phyloP scores from a whole-genome alignment of 2,113 vertebrate species.

The Menura novaehollandiae region DNA sequence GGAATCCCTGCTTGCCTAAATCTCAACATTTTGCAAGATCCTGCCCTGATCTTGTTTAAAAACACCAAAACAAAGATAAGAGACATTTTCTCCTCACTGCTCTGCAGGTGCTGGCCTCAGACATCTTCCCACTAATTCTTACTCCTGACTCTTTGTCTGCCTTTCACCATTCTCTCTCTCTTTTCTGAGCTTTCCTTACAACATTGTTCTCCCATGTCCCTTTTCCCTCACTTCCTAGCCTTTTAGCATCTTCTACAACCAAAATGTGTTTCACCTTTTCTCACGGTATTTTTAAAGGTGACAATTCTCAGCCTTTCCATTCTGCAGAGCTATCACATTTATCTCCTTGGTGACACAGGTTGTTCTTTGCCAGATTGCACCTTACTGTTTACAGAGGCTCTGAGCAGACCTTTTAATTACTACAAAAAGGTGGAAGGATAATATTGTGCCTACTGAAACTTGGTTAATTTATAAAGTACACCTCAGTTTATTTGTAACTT shows the following conservation, averaged over 20 bases:
- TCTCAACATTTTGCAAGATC: not conserved
- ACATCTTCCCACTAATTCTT: not conserved
- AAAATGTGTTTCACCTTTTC: not conserved
- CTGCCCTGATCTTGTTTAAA: not conserved
- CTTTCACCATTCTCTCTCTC: not conserved
- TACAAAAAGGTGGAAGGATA: not conserved
- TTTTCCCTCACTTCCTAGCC: not conserved
- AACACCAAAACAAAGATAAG: not conserved
- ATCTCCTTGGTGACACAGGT: not conserved
- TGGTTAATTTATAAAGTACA: not conserved
- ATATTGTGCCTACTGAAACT: not conserved
- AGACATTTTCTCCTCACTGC: not conserved
- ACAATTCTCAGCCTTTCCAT: not conserved
- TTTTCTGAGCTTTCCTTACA: not conserved
- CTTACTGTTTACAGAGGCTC: not conserved
- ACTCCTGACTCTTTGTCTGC: not conserved
- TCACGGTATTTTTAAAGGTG: not conserved
- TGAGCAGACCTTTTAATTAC: not conserved
- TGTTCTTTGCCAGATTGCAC: not conserved
- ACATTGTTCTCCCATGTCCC: not conserved
- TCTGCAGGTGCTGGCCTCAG: not conserved
- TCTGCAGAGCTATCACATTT: not conserved
- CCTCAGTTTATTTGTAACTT: not conserved
- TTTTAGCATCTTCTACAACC: not conserved
- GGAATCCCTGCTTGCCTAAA: not conserved